phyloP scores from a whole-genome alignment of 2,888 invertebrate genomes.

The Drosophila buzzatii region DNA sequence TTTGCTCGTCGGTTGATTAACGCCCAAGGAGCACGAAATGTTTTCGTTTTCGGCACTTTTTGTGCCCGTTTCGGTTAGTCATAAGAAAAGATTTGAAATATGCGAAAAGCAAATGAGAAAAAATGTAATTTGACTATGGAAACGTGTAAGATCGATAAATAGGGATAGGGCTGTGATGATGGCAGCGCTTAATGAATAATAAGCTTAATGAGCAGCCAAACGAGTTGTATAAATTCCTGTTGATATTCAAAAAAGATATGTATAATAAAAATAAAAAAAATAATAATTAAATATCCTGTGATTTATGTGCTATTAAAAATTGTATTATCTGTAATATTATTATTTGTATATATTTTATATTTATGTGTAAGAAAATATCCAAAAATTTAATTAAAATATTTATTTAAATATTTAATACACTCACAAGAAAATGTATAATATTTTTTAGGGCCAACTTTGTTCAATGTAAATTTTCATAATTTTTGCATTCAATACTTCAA shows the following conservation, averaged over 20 bases:
- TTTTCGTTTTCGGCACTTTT: slow-evolving; percentile 43
- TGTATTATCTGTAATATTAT: too few species aligned
- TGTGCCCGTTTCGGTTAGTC: slow-evolving; percentile 43
- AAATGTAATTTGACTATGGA: slow-evolving; percentile 15
- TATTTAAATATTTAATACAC: neutral
- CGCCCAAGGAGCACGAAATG: slow-evolving; percentile 69
- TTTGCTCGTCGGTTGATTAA: slow-evolving; percentile 69
- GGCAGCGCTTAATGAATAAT: slow-evolving; percentile 9
- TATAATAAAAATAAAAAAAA: fast-evolving
- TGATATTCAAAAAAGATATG: neutral
- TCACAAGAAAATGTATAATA: too few species aligned
- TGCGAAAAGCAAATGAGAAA: slow-evolving; percentile 28
- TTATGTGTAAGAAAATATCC: neutral
- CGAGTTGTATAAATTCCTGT: neutral
- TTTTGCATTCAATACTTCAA: slow-evolving; percentile 15
- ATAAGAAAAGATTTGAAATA: slow-evolving; percentile 59
- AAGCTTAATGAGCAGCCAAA: neutral
- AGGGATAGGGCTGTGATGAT: neutral
- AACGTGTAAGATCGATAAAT: slow-evolving; percentile 47
- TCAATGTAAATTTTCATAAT: slow-evolving; percentile 9
- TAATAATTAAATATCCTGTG: too few species aligned
- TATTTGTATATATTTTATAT: too few species aligned
- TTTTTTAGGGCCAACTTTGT: neutral
- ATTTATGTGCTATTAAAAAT: too few species aligned
- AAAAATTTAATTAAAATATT: neutral